Percentiles rank a stretch among this genome's conserved stretches.
Conservation (phyloP, 2,888 invertebrate genomes). For the Rhodophaea formosa region DNA sequence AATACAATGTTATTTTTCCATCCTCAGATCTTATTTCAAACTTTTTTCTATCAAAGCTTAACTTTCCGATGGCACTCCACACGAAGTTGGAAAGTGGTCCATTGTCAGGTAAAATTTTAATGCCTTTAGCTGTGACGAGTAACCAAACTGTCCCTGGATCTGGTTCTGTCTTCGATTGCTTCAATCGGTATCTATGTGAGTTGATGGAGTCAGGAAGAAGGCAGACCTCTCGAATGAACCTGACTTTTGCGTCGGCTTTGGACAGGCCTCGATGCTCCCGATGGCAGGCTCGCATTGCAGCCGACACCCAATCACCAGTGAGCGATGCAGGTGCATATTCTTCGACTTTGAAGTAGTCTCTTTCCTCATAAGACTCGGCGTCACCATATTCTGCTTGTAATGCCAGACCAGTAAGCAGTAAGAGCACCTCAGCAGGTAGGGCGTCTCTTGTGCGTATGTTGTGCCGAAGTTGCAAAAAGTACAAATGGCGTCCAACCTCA, state of each 20-base stretch:
- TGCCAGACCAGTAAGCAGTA: slow-evolving; percentile 92
- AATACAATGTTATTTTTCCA: slow-evolving; percentile 93
- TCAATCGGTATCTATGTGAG: slow-evolving; percentile 92
- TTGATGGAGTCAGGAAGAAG: slow-evolving; percentile 91
- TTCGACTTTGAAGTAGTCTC: slow-evolving; percentile 87
- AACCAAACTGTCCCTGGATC: slow-evolving; percentile 91
- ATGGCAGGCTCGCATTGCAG: slow-evolving; percentile 88
- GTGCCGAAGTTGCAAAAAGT: slow-evolving; percentile 96
- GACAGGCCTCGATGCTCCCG: slow-evolving; percentile 90
- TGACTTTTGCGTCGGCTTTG: slow-evolving; percentile 89
- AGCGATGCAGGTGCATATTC: slow-evolving; percentile 90
- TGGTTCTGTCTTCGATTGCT: slow-evolving; percentile 87
- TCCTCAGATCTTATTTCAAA: slow-evolving; percentile 97
- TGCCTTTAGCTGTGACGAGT: slow-evolving; percentile 95
- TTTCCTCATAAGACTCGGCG: slow-evolving; percentile 69
- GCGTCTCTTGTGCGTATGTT: slow-evolving; percentile 88
- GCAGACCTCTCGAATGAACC: slow-evolving; percentile 95
- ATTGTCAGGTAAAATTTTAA: slow-evolving; percentile 90
- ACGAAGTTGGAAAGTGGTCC: slow-evolving; percentile 89
- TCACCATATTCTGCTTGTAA: slow-evolving; percentile 96
- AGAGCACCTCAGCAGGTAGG: slow-evolving; percentile 83
- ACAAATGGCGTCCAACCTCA: slow-evolving; percentile 94
- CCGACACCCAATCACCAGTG: slow-evolving; percentile 80
- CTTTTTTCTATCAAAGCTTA: slow-evolving; percentile 98
- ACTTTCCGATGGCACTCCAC: slow-evolving; percentile 97